These are phyloP conservation scores for Caenorhabditis doughertyi DNA, from an alignment of 2,888 invertebrate genomes.

Conservation along the genomic window DNA sequence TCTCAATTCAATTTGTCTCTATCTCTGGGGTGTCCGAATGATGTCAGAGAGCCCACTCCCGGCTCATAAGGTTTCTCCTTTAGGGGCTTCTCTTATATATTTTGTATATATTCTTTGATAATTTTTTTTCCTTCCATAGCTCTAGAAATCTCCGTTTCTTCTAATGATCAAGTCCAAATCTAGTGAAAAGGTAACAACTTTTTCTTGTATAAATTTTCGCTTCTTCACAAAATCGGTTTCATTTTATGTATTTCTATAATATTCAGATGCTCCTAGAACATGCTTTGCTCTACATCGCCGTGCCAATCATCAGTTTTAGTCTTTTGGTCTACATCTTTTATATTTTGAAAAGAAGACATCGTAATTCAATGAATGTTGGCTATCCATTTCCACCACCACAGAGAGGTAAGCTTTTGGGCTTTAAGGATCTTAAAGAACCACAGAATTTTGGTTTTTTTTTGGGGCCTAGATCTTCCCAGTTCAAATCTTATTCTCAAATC, in stretches of 20 bases:
- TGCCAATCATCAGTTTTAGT: constrained; percentile 56
- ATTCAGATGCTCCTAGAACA: constrained; percentile 67
- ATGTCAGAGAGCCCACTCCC: constrained; percentile 4
- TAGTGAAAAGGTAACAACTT: no score
- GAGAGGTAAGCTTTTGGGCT: constrained; percentile 15
- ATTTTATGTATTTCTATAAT: constrained; percentile 17
- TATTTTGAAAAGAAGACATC: constrained; percentile 60
- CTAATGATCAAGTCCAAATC: no score
- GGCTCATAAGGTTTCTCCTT: constrained; percentile 25
- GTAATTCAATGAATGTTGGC: constrained; percentile 42
- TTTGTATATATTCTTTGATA: no score
- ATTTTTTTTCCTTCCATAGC: no score
- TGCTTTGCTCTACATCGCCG: constrained; percentile 63
- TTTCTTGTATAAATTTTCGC: no score
- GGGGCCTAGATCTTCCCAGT: background rate
- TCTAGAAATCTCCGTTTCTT: background rate
- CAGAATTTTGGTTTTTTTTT: no score
- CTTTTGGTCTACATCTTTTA: constrained; percentile 62
- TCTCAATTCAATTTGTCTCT: constrained; percentile 29
- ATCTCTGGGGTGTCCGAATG: constrained; percentile 1
- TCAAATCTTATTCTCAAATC: background rate
- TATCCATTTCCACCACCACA: constrained; percentile 60
- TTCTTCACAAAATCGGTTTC: background rate
- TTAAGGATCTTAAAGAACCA: no score
- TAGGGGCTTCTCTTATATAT: no score